Evolutionary conservation across 1,140 invertebrate genomes (phyloP), one percentile per base, ranked within the genome.

Genomic region (Cyphomyrmex costatus): DNA sequence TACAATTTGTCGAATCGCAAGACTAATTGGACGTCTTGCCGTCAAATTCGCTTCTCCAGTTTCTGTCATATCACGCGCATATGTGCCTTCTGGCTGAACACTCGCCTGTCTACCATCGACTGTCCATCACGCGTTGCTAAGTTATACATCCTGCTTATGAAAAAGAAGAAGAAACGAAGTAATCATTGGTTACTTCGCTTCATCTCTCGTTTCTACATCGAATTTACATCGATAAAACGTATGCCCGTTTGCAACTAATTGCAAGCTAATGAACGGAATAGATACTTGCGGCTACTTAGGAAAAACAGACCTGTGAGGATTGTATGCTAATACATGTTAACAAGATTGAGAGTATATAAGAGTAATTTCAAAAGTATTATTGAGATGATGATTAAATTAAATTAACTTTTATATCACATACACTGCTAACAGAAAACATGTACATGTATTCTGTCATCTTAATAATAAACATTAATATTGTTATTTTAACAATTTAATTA

Each of bases 1-100:
- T 89, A 89, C 92, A 91, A 91, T 92, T 91, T 92, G 86, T 91
- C 90, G 90, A 93, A 90, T 92, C 92, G 85, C 78, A 42, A 49
- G 46, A 49, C 46, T 49, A 49, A 49, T 49, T 49, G 91, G 93
- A 92, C 91, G 33, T 91, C 89, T 91, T 86, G 61, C 74, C 78
- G 79, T 90, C 84, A 88, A 92, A 91, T 86, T 88, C 74, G 83
- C 85, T 63, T 66, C 56, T 65, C 61, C 66, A 65, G 33, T 70
- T 71, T 85, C 60, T 79, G 73, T 79, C 76, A 63, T 68, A 80
- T 79, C 84, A 71, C 77, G 71, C 49, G 33, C 58, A 71, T 83
- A 80, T 65, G 82, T 58, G 61, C 49, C 71, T 78, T 42, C 58
- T 61, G 42, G n/a, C 27, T 24, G 30, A 21, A 78, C 60, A 49